phyloP scores from a whole-genome alignment of 2,888 invertebrate genomes.

The Cynaeus angustus region DNA sequence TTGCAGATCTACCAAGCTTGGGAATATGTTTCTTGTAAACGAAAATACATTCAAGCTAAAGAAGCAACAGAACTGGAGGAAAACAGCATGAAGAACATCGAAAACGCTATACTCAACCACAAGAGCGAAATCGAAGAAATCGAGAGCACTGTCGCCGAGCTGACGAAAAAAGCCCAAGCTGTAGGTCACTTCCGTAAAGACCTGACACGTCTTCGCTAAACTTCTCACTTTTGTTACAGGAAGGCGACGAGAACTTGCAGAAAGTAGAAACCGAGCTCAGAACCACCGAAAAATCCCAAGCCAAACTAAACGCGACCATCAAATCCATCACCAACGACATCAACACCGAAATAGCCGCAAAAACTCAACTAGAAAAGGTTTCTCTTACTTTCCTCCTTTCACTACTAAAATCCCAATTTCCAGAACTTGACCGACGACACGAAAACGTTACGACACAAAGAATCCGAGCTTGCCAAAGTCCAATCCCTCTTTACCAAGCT shows the following conservation, averaged over 20 bases:
- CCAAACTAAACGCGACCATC: slow-evolving; percentile 77
- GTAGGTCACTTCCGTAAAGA: too few relatives aligned
- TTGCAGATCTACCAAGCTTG: slow-evolving; percentile 83
- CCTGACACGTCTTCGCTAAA: neutral
- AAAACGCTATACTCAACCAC: slow-evolving; percentile 74
- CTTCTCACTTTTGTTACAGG: slow-evolving; percentile 71
- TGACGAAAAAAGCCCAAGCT: slow-evolving; percentile 79
- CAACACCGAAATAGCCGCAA: slow-evolving; percentile 79
- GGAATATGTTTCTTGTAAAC: slow-evolving; percentile 75
- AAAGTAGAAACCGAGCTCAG: slow-evolving; percentile 79
- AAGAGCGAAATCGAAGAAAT: slow-evolving; percentile 74
- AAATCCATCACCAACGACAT: slow-evolving; percentile 80
- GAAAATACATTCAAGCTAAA: slow-evolving; percentile 57
- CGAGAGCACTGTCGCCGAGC: slow-evolving; percentile 76
- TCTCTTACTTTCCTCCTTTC: neutral
- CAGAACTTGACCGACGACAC: slow-evolving; percentile 80
- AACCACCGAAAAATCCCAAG: slow-evolving; percentile 79
- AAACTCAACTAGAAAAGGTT: slow-evolving; percentile 77
- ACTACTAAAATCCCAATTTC: neutral
- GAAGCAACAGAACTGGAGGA: slow-evolving; percentile 62
- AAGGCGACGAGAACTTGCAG: slow-evolving; percentile 78
- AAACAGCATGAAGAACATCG: slow-evolving; percentile 59
- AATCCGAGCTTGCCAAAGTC: slow-evolving; percentile 76
- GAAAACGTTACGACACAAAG: slow-evolving; percentile 75
- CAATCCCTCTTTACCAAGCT: slow-evolving; percentile 80